Conservation (phyloP, 2,113 vertebrate species). For the Axis porcinus region DNA sequence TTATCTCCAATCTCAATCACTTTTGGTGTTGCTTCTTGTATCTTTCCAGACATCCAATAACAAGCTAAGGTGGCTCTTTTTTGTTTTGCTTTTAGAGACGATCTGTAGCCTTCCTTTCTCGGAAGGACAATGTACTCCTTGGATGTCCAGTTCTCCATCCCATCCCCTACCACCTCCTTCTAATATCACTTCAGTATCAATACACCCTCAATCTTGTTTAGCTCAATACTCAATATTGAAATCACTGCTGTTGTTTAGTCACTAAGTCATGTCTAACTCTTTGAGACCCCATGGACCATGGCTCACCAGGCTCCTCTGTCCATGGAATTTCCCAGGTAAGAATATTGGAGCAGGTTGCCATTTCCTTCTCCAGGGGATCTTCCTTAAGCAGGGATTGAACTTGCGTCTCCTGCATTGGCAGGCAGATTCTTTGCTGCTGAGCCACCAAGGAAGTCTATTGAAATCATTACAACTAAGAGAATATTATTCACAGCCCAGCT, state of each 20-base stretch:
- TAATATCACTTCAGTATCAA: not conserved
- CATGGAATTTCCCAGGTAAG: not conserved
- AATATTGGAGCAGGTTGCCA: not conserved
- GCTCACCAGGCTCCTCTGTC: not conserved
- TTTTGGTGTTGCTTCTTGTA: not conserved
- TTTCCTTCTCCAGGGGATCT: not conserved
- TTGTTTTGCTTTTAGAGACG: not conserved
- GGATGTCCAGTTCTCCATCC: not conserved
- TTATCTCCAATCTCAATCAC: not conserved
- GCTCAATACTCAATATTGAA: not conserved
- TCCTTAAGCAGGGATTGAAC: not conserved
- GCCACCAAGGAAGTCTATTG: not conserved
- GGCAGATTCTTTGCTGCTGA: not conserved
- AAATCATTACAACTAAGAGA: not conserved
- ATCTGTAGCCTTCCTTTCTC: not conserved
- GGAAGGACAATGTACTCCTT: not conserved
- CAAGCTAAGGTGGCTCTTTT: not conserved
- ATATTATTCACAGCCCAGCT: not conserved
- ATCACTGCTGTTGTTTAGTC: not conserved
- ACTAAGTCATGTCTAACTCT: not conserved
- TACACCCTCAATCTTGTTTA: not conserved
- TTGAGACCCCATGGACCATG: not conserved
- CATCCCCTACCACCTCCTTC: not conserved
- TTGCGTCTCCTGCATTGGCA: not conserved
- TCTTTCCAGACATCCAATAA: not conserved